A percentile compares a stretch with the other conserved stretches of the same genome.
phyloP scores from a whole-genome alignment of 1,140 invertebrate genomes.

The Lepeophtheirus salmonis region DNA sequence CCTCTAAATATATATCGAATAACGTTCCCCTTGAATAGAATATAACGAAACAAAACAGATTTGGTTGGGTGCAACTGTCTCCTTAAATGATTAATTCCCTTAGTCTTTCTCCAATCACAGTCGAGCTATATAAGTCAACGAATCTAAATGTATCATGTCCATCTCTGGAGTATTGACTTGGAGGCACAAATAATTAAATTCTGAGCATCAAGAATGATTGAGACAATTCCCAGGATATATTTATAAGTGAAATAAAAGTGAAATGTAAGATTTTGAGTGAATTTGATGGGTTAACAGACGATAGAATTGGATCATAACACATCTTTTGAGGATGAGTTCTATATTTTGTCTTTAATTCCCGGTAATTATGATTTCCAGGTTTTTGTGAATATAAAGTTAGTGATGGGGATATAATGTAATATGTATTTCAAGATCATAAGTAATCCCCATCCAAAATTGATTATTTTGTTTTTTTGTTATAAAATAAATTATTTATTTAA shows the following conservation, averaged over 20 bases:
- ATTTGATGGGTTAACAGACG: not conserved
- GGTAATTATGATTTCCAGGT: not conserved
- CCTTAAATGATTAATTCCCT: slow-evolving; percentile 6
- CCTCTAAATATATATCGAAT: slow-evolving; percentile 47
- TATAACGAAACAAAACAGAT: not conserved
- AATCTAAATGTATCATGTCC: not conserved
- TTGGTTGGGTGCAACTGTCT: not conserved
- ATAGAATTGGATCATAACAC: not conserved
- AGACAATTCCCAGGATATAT: too few species aligned
- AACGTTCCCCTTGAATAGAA: not conserved
- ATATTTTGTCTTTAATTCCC: not conserved
- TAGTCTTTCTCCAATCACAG: not conserved
- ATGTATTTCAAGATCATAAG: not conserved
- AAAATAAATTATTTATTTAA: too few species aligned
- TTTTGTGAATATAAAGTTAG: not conserved
- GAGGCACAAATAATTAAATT: too few species aligned
- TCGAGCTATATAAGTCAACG: not conserved
- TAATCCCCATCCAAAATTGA: not conserved
- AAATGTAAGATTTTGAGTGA: too few species aligned
- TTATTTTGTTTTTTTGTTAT: not conserved
- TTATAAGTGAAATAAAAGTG: too few species aligned
- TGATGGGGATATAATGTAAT: not conserved
- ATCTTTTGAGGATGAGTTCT: not conserved
- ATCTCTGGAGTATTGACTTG: not conserved
- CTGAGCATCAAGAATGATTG: too few species aligned